Evolutionary conservation across 2,888 invertebrate species (phyloP), one percentile per base, ranked within the genome.

Genomic region (Chymomyza caudatula): DNA sequence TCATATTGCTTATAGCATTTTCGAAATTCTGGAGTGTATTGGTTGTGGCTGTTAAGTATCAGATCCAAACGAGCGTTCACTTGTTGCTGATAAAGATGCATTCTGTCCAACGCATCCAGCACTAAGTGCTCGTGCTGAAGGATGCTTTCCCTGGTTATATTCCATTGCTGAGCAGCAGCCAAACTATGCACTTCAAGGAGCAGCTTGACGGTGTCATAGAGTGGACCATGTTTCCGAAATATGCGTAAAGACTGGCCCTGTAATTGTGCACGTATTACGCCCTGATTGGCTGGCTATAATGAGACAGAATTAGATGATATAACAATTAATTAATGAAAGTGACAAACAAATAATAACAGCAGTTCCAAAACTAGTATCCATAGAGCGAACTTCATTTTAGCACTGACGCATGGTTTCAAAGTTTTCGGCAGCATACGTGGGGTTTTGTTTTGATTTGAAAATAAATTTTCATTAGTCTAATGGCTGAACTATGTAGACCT

Each of bases 1-100:
- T 80, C 77, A 51, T 78, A 59, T n/a, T 70, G 43, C 55, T 70
- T 71, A 25, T 63, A 71, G 62, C 81, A 81, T 17, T 47, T 22
- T 2, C 57, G 55, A 17, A 70, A 54, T 19, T 71, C 60, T 1
- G 25, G 63, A 2, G 56, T 55, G 22, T 73, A 60, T 8, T 69
- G 55, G 17, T 17, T 47, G 4, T 69, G 55, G 22, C 8, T 47
- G 6, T 29, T 52, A 8, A 67, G 47, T 42, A 69, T 52, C 15
- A 22, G 19, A 11, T 71, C 65, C 4, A 79, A 49, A 6, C 71
- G 69, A 3, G 60, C 62, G 8, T 65, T 63, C 1, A 71, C 67
- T 15, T 52, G 29, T 1, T 29, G 43, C 63, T 70, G 67, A 8
- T 65, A 56, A 0, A 58, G 57, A 17, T 71, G 55, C 15, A 78